These are phyloP conservation scores for Listronotus bonariensis DNA, from an alignment of 1,140 invertebrate genomes.

Conservation along the genomic window DNA sequence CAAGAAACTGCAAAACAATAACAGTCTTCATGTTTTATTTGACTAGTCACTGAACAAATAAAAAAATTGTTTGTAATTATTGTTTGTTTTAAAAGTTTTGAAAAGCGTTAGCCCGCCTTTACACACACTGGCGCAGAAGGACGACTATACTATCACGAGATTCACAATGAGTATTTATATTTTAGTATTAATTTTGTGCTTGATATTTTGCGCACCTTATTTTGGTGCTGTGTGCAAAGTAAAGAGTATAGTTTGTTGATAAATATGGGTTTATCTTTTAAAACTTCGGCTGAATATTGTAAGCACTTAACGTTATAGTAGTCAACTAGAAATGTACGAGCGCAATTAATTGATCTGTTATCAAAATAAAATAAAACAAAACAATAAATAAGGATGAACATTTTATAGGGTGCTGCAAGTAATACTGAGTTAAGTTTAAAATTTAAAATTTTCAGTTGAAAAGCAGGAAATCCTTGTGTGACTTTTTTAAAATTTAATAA, in stretches of 20 bases:
- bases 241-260: not conserved
- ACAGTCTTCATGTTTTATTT: constrained; percentile 43
- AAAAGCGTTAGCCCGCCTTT: constrained; percentile 65
- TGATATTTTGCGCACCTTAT: constrained; percentile 27
- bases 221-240: constrained; percentile 6
- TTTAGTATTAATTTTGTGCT: not conserved
- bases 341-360: too few species aligned
- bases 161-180: not conserved
- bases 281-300: too few species aligned
- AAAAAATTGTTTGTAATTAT: not conserved
- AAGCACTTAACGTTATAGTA: too few species aligned
- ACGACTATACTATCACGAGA: constrained; percentile 51
- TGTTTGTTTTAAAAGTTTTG: not conserved
- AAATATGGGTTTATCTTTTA: not conserved
- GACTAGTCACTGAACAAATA: not conserved
- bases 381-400: too few species aligned
- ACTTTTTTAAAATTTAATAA: too few species aligned
- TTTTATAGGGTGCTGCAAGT: too few species aligned
- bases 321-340: too few species aligned
- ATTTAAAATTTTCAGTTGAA: too few species aligned
- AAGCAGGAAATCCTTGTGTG: too few species aligned
- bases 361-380: too few species aligned
- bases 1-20: constrained; percentile 47
- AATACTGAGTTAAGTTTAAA: too few species aligned
- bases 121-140: constrained; percentile 89